Conservation (phyloP, 2,113 vertebrate species). For the Taxidea taxus region DNA sequence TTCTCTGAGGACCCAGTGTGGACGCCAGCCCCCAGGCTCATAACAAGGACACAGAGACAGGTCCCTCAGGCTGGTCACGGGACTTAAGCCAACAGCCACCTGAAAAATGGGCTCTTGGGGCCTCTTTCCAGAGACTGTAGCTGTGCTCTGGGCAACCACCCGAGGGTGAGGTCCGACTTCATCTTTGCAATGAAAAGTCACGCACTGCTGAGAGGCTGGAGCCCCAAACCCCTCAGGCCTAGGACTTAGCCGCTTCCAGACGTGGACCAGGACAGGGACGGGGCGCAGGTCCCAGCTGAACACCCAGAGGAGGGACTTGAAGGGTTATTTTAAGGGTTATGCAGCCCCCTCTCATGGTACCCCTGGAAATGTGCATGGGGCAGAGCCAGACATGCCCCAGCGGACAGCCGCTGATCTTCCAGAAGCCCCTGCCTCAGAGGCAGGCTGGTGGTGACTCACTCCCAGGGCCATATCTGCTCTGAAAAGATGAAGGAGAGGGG, state of each 20-base stretch:
- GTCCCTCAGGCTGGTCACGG: background rate
- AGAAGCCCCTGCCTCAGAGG: background rate
- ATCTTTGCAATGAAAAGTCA: background rate
- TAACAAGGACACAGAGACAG: too few species aligned
- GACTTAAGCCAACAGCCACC: background rate
- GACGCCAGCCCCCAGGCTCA: background rate
- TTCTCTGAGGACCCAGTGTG: too few species aligned
- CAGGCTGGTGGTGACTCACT: background rate
- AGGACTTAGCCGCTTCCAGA: background rate
- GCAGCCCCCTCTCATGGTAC: background rate
- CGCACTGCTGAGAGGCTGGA: background rate
- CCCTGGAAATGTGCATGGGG: accelerated
- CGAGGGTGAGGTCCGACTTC: background rate
- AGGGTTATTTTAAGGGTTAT: too few species aligned
- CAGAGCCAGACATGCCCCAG: background rate
- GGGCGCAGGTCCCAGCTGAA: too few species aligned
- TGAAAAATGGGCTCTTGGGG: background rate
- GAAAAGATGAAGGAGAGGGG: background rate
- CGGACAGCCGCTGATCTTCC: background rate
- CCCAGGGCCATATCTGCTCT: background rate
- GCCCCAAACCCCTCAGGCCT: background rate
- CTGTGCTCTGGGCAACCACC: background rate
- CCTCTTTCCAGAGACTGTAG: background rate
- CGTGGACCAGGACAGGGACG: accelerated
- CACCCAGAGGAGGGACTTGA: accelerated